These are phyloP conservation scores for Meteorus sp. DNA, from an alignment of 1,140 invertebrate species.

Conservation along the genomic window DNA sequence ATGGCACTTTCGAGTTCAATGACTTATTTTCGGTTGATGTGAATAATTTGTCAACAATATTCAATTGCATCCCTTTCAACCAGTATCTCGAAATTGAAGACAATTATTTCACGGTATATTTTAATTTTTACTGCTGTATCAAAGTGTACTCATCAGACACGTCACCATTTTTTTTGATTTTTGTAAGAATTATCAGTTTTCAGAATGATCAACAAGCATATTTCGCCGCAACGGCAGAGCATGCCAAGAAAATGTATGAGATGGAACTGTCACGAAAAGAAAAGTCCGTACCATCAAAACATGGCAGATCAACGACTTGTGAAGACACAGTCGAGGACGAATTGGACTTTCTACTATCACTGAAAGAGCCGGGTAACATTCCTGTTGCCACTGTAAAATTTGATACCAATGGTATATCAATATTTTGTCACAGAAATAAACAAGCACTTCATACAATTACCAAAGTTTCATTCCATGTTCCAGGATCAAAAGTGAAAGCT, in stretches of 20 bases:
- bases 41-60: slow-evolving; percentile 34
- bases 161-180: not conserved
- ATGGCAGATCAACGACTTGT: not conserved
- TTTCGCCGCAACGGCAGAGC: slow-evolving; percentile 37
- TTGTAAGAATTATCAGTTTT: slow-evolving; percentile 6
- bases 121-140: slow-evolving; percentile 6
- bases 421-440: slow-evolving; percentile 14
- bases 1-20: slow-evolving; percentile 35
- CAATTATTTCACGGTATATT: slow-evolving; percentile 42
- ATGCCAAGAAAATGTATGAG: slow-evolving; percentile 28
- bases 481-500: slow-evolving; percentile 35
- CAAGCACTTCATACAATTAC: slow-evolving; percentile 16
- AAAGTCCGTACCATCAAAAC: slow-evolving; percentile 1
- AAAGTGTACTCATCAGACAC: not conserved
- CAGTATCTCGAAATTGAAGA: slow-evolving; percentile 33
- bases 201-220: slow-evolving; percentile 41
- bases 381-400: not conserved
- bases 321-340: slow-evolving; percentile 33
- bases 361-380: slow-evolving; percentile 37
- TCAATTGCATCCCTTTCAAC: slow-evolving; percentile 41
- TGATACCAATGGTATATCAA: slow-evolving; percentile 25
- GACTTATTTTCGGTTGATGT: slow-evolving; percentile 41
- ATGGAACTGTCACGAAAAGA: not conserved
- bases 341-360: slow-evolving; percentile 45
- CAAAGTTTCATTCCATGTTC: slow-evolving; percentile 14